Conservation (phyloP, 2,888 invertebrate genomes). For the Eucera pruinosa region DNA sequence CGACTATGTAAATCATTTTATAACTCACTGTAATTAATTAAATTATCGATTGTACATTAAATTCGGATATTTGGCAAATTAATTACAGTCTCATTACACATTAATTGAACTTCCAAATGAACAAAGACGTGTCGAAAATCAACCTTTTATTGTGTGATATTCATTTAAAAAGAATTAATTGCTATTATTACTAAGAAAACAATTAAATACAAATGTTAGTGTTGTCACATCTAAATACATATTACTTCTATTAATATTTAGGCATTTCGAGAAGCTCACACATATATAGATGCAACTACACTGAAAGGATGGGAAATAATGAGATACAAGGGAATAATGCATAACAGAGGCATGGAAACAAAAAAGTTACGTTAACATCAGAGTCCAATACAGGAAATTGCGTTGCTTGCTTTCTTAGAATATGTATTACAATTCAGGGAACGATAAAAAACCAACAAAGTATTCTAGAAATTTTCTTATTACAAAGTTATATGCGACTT, state of each 20-base stretch:
- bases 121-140: too few relatives aligned
- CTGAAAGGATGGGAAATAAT: slow-evolving; percentile 34
- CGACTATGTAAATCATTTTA: too few relatives aligned
- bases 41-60: too few relatives aligned
- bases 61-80: too few relatives aligned
- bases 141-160: too few relatives aligned
- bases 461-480: background rate
- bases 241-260: slow-evolving; percentile 6
- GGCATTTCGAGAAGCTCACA: slow-evolving; percentile 6
- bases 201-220: slow-evolving; percentile 20
- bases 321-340: slow-evolving; percentile 37
- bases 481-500: too few relatives aligned
- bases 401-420: slow-evolving; percentile 23
- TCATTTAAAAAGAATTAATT: too few relatives aligned
- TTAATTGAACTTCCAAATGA: too few relatives aligned
- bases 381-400: slow-evolving; percentile 17
- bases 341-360: slow-evolving; percentile 26
- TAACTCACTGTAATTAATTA: too few relatives aligned
- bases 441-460: slow-evolving; percentile 11
- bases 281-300: slow-evolving; percentile 18
- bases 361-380: slow-evolving; percentile 30
- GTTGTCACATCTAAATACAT: background rate
- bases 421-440: background rate
- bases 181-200: background rate
- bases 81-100: too few relatives aligned